These are phyloP conservation scores for Pogoniulus pusillus DNA, from an alignment of 2,797 vertebrate species.

Conservation along the genomic window DNA sequence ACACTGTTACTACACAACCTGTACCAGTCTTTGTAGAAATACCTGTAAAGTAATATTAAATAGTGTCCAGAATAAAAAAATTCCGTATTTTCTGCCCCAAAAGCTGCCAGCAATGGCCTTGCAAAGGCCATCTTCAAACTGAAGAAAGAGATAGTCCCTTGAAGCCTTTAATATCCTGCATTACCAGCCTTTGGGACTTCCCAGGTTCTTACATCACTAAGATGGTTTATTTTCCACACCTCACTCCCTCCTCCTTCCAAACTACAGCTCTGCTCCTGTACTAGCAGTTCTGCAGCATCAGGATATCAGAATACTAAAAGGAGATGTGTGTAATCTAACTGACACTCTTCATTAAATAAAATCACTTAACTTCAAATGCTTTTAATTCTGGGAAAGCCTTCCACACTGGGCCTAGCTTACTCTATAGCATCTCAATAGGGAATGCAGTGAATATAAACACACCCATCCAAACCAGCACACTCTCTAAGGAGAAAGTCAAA, in stretches of 20 bases:
- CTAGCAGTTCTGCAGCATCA: background rate
- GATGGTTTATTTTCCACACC: constrained; percentile 18
- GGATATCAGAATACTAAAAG: background rate
- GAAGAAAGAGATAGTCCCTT: background rate
- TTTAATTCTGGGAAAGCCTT: constrained; percentile 6
- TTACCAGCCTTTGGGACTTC: background rate
- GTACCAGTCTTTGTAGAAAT: background rate
- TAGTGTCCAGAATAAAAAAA: background rate
- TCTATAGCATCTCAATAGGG: background rate
- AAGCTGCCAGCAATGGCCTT: background rate
- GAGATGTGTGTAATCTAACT: background rate
- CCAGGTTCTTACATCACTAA: background rate
- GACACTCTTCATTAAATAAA: constrained; percentile 39
- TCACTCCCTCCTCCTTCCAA: constrained; percentile 15
- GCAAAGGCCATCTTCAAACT: background rate
- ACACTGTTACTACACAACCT: rapidly evolving
- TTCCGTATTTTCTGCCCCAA: background rate
- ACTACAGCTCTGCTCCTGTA: constrained; percentile 15
- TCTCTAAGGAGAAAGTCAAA: constrained; percentile 39
- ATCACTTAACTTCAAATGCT: background rate
- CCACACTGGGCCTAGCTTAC: background rate
- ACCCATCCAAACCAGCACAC: background rate
- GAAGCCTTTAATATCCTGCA: background rate
- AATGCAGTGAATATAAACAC: background rate
- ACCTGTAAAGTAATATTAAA: background rate